A percentile compares a stretch with the other conserved stretches of the same genome.
phyloP scores from a whole-genome alignment of 2,113 vertebrate species.

The Peromyscus leucopus region DNA sequence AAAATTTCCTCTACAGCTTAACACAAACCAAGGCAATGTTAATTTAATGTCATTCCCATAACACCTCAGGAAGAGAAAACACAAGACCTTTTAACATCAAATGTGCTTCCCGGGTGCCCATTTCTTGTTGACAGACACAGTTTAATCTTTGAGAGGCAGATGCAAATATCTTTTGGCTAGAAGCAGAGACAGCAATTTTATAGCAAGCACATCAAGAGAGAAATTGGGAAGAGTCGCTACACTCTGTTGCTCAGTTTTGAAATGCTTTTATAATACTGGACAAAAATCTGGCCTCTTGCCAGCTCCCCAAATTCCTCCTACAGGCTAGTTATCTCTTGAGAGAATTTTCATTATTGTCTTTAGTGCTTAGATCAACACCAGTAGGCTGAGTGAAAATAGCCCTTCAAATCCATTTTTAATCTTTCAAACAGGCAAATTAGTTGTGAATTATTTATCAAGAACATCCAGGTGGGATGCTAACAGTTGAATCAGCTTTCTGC shows the following conservation, averaged over 20 bases:
- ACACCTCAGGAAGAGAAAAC: conserved; percentile 76
- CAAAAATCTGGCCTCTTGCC: conserved; percentile 54
- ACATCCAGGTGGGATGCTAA: conserved; percentile 69
- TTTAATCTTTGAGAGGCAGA: conserved; percentile 84
- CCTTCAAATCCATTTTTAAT: conserved; percentile 81
- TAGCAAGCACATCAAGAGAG: conserved; percentile 63
- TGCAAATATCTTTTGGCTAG: conserved; percentile 80
- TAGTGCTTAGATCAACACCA: conserved; percentile 75
- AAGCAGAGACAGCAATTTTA: conserved; percentile 80
- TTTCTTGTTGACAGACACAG: conserved; percentile 78
- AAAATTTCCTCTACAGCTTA: conserved; percentile 61
- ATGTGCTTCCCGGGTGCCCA: conserved; percentile 64
- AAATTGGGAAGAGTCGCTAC: conserved; percentile 66
- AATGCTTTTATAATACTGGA: conserved; percentile 43
- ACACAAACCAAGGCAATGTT: conserved; percentile 63
- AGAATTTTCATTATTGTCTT: conserved; percentile 74
- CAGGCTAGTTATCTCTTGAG: conserved; percentile 49
- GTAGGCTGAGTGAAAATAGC: conserved; percentile 72
- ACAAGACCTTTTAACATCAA: conserved; percentile 61
- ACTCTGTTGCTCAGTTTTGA: conserved; percentile 20
- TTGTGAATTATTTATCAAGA: conserved; percentile 82
- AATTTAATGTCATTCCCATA: conserved; percentile 66
- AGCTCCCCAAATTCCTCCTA: conserved; percentile 17
- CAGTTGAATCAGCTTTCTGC: conserved; percentile 65
- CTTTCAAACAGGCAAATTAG: conserved; percentile 77